Base-by-base conservation (phyloP, 2,888 invertebrate genomes). In the Eupsilia transversa region DNA sequence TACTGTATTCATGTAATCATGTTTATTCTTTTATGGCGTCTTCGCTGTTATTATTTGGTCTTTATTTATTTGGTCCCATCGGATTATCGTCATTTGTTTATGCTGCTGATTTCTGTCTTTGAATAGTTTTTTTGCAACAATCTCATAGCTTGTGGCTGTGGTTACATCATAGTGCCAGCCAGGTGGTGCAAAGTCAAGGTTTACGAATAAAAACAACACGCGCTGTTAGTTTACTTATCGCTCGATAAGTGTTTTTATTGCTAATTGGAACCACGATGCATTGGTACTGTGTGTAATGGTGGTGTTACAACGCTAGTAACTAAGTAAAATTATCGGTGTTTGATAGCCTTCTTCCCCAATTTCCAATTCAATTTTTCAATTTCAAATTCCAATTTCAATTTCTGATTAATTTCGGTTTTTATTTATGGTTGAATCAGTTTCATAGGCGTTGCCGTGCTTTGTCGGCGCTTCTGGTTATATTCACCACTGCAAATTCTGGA, bases 201-300 rank as follows among this genome's bases (percentile, higher is more conserved):
- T 59, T 41, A 14, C 3, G 27, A 65, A 33, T 68, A 65, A 38
- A 57, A 73, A 49, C n/a, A 54, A 35, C 33, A 43, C 33, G 27
- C 41, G 35, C 38, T 9, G n/a, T 27, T 59, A 5, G 52, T 64
- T 82, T 43, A 72, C 20, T 64, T 77, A 74, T 66, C 57, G 65
- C 23, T 43, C 57, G 49, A 70, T 74, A 64, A 43, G n/a, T 63
- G n/a, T 74, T 82, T 82, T 81, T 81, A 82, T 74, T 70, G 74
- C 67, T 67, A 70, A 79, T 82, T 70, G 74, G 43, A 54, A 74
- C 33, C 49, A 33, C 23, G 54, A 33, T 60, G 59, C 20, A 41
- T 78, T 54, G 23, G 41, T 27, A 46, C n/a, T 66, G 46, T 30
- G 1, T n/a, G 30, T 78, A 54, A 57, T 72, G 20, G 20, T 41